Conservation (phyloP, 2,888 invertebrate species). For the Deroplatys truncata region DNA sequence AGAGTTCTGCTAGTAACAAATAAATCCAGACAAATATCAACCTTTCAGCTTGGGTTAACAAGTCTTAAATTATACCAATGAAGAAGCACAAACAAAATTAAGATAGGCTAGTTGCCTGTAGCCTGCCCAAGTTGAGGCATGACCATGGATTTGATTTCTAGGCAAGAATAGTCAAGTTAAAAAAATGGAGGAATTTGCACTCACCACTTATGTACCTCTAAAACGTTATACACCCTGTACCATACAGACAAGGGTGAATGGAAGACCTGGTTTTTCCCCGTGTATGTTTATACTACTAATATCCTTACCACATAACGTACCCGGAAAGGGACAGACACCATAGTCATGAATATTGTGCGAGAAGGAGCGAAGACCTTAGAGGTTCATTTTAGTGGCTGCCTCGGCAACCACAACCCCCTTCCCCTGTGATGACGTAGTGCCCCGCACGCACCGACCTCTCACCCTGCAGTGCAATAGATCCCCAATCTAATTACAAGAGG, state of each 20-base stretch:
- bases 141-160: no score
- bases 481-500: conserved; percentile 35
- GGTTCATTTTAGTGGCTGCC: conserved; percentile 13
- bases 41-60: no score
- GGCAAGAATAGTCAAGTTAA: no score
- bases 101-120: no score
- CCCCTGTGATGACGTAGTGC: conserved; percentile 22
- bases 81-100: no score
- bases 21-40: no score
- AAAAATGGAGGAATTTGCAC: no score
- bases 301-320: conserved; percentile 41
- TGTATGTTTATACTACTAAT: conserved; percentile 36
- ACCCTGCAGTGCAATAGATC: conserved; percentile 31
- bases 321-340: conserved; percentile 40
- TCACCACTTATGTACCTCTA: no score
- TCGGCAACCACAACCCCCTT: not conserved
- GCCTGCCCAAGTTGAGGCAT: no score
- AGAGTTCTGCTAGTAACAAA: no score
- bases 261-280: conserved; percentile 5
- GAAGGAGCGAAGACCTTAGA: not conserved
- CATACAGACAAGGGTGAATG: conserved; percentile 14
- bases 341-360: conserved; percentile 28
- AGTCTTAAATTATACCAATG: no score
- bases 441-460: conserved; percentile 6
- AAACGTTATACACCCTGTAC: not conserved